These are phyloP conservation scores for Oreotrochilus melanogaster DNA, from an alignment of 2,113 vertebrate species.

Conservation along the genomic window DNA sequence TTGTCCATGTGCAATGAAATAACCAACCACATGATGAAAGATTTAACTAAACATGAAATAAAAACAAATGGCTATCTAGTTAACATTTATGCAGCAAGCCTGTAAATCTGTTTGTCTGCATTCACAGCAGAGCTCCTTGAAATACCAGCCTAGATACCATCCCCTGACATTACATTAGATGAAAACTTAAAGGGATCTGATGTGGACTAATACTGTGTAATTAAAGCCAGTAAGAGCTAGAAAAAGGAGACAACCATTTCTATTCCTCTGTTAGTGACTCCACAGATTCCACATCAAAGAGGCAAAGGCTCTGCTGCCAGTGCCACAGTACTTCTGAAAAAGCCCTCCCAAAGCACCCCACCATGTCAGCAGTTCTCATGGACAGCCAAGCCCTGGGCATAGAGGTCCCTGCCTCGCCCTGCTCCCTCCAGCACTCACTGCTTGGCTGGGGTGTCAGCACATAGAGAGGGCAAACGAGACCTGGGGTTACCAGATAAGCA, in stretches of 20 bases:
- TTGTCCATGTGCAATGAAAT: not conserved
- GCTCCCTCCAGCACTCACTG: accelerated
- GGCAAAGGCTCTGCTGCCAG: not conserved
- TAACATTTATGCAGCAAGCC: not conserved
- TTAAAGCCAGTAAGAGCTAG: accelerated
- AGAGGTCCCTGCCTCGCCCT: not conserved
- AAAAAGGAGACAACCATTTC: not conserved
- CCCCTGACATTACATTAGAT: not conserved
- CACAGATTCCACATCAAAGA: not conserved
- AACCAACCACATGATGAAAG: not conserved
- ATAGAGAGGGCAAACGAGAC: no score
- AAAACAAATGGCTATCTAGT: not conserved
- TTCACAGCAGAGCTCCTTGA: not conserved
- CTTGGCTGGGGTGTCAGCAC: accelerated
- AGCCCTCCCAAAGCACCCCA: not conserved
- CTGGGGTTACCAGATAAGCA: not conserved
- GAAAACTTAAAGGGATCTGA: not conserved
- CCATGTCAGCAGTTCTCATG: accelerated
- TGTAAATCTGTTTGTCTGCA: not conserved
- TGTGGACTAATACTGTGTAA: not conserved
- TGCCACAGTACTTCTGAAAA: accelerated
- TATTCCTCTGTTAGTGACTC: not conserved
- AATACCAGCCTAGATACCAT: not conserved
- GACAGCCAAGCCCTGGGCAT: accelerated
- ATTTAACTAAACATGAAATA: not conserved